Base-by-base conservation (phyloP, 2,888 invertebrate genomes). In the Eupithecia insigniata region DNA sequence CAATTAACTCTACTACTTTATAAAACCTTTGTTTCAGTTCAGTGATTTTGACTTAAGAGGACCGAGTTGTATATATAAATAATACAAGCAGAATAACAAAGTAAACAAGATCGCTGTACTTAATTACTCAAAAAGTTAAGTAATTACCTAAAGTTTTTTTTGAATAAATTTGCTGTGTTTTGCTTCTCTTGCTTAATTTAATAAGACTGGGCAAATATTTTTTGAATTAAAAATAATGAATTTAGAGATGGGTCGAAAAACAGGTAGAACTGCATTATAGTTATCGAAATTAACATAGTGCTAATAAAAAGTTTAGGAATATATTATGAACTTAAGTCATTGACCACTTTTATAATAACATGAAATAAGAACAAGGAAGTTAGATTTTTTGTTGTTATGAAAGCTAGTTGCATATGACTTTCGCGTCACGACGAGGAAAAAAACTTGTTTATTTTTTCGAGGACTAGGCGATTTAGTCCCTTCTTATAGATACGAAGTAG, bases 381-480 rank as follows among this genome's bases (percentile, higher is more conserved):
- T 55, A 55, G 12, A 12, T 58, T 58, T 58, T 26, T 28, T 16
- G 28, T 60, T 30, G 30, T 8, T 28, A 60, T 60, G 30, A 60
- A 60, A 60, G 34, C 61, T 71, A 68, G 71, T 71, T 43, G 32
- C 71, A 69, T 70, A 58, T 1, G 26, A 68, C 28, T 71, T 55
- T 65, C 16, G 72, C 65, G 69, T 73, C 74, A 73, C 8, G 1
- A 72, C 70, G 5, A 55, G 22, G 51, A 55, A 55, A 55, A 51
- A 58, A 75, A 72, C 62, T 76, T 72, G 78, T 75, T 76, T 75
- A 67, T 71, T 71, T 72, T 26, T 70, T 61, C n/a, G 67, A 30
- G 30, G 30, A 60, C 30, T 14, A 14, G 60, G 60, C 30, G 30
- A 5, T 26, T 55, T 55, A 4, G 12, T 55, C 5, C 12, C 55